A percentile compares a stretch with the other conserved stretches of the same genome.
phyloP scores from a whole-genome alignment of 2,113 vertebrate genomes.

The Mobula hypostoma region DNA sequence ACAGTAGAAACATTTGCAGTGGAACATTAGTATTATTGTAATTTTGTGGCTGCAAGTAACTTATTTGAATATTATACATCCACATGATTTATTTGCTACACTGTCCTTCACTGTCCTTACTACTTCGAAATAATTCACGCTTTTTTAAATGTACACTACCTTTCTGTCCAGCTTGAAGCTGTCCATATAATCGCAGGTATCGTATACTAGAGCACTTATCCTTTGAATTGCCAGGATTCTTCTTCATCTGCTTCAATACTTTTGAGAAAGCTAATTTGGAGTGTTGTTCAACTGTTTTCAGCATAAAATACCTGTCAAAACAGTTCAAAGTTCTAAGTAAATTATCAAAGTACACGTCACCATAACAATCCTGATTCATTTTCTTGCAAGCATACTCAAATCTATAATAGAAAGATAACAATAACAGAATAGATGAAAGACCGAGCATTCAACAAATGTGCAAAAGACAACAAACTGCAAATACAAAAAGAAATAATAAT shows the following conservation, averaged over 20 bases:
- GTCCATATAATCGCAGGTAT: conserved; percentile 44
- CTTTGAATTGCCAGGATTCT: conserved; percentile 43
- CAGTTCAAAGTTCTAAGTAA: not conserved
- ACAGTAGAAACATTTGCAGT: not conserved
- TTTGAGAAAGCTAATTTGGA: conserved; percentile 45
- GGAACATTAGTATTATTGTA: too few relatives aligned
- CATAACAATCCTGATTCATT: too few relatives aligned
- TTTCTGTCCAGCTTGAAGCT: conserved; percentile 46
- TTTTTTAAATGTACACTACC: conserved; percentile 31
- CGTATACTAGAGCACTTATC: conserved; percentile 44
- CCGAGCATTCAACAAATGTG: too few relatives aligned
- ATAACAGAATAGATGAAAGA: too few relatives aligned
- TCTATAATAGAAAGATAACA: too few relatives aligned
- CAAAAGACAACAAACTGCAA: too few relatives aligned
- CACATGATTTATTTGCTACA: not conserved
- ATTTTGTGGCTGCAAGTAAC: too few relatives aligned
- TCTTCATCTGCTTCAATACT: conserved; percentile 43
- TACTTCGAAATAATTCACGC: not conserved
- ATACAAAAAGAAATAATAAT: too few relatives aligned
- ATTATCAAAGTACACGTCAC: too few relatives aligned
- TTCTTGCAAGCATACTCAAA: too few relatives aligned
- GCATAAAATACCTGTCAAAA: conserved; percentile 39
- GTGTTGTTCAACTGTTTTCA: conserved; percentile 42
- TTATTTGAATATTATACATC: not conserved
- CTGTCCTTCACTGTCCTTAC: too few relatives aligned